These are phyloP conservation scores for Pogonophryne albipinna DNA, from an alignment of 2,797 vertebrate species.

Conservation along the genomic window DNA sequence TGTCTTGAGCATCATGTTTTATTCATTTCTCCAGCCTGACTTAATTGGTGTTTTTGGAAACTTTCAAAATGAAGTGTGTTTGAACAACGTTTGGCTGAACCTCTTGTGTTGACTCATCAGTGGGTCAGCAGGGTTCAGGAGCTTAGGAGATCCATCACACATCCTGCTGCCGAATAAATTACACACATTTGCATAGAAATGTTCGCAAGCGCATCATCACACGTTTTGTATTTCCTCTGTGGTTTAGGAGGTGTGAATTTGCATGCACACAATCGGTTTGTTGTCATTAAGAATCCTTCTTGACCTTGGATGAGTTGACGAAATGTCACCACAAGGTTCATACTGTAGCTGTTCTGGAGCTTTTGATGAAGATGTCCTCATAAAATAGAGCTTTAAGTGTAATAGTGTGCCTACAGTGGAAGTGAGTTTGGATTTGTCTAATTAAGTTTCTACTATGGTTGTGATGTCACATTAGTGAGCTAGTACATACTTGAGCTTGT, in stretches of 20 bases:
- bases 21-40: not conserved
- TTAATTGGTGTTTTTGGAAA: not conserved
- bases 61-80: slow-evolving; percentile 6
- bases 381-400: too few relatives aligned
- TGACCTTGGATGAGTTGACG: not conserved
- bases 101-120: slow-evolving; percentile 12
- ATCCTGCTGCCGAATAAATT: not conserved
- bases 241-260: not conserved
- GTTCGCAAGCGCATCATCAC: not conserved
- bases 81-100: slow-evolving; percentile 13
- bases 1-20: not conserved
- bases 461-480: too few relatives aligned
- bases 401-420: too few relatives aligned
- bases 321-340: not conserved
- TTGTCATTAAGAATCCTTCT: not conserved
- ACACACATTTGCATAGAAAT: not conserved
- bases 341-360: too few relatives aligned
- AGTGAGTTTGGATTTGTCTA: too few relatives aligned
- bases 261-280: not conserved
- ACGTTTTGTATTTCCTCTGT: not conserved
- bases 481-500: too few relatives aligned
- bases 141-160: slow-evolving; percentile 4
- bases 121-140: slow-evolving; percentile 6
- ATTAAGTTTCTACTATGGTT: too few relatives aligned
- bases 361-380: too few relatives aligned